phyloP scores from a whole-genome alignment of 2,888 invertebrate genomes.

The Synergus gifuensis region DNA sequence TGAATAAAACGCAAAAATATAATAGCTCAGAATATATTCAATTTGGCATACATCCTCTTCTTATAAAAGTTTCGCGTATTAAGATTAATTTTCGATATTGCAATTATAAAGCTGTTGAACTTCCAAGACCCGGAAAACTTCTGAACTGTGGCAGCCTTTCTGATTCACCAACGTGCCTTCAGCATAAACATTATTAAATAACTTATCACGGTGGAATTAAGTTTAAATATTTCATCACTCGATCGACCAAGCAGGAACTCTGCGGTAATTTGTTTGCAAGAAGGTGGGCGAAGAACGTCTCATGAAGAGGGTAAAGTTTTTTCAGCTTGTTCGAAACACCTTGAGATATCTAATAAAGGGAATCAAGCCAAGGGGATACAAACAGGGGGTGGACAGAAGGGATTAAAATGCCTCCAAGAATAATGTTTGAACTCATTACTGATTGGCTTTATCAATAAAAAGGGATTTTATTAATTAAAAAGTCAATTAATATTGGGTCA shows the following conservation, averaged over 20 bases:
- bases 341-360: not conserved
- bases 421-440: not conserved
- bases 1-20: too few relatives aligned
- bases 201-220: constrained; percentile 64
- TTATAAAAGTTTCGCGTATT: too few relatives aligned
- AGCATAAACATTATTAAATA: constrained; percentile 58
- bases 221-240: constrained; percentile 65
- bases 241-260: constrained; percentile 53
- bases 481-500: not conserved
- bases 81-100: not conserved
- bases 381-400: not conserved
- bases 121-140: not conserved
- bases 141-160: not conserved
- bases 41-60: too few relatives aligned
- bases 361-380: not conserved
- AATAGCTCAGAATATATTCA: too few relatives aligned
- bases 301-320: not conserved
- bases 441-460: not conserved
- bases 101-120: not conserved
- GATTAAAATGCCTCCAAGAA: not conserved
- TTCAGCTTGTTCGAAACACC: not conserved
- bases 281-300: not conserved
- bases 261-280: constrained; percentile 52
- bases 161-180: not conserved
- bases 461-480: not conserved